Conservation (phyloP, 1,140 invertebrate genomes). For the Copidosoma floridanum region DNA sequence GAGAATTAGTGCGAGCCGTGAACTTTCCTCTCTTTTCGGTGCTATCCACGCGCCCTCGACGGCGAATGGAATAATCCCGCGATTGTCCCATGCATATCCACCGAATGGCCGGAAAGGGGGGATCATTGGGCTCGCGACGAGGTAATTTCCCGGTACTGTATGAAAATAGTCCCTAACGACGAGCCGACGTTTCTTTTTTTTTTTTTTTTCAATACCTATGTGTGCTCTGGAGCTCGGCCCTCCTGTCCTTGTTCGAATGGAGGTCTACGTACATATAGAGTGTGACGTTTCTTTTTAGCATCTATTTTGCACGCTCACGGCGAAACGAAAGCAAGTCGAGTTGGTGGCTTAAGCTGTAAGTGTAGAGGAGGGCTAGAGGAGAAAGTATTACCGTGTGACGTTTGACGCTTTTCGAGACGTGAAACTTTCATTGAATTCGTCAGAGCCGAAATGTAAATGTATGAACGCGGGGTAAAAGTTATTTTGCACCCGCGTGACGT, state of each 20-base stretch:
- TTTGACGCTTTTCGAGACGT: too few relatives aligned
- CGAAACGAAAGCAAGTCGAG: conserved; percentile 24
- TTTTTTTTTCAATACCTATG: neutral
- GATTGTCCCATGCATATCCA: conserved; percentile 21
- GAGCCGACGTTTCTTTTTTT: conserved; percentile 21
- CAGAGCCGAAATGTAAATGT: too few relatives aligned
- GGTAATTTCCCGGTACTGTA: conserved; percentile 33
- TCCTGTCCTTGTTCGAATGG: conserved; percentile 6
- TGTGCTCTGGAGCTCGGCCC: neutral
- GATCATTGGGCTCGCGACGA: conserved; percentile 14
- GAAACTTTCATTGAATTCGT: too few relatives aligned
- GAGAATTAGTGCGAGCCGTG: conserved; percentile 23
- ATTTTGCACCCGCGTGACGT: too few relatives aligned
- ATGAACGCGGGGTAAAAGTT: too few relatives aligned
- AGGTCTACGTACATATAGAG: too few relatives aligned
- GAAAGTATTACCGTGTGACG: too few relatives aligned
- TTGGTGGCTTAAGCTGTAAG: conserved; percentile 5
- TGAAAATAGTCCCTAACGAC: conserved; percentile 35
- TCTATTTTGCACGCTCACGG: neutral
- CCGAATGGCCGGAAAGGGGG: conserved; percentile 10
- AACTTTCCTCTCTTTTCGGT: conserved; percentile 15
- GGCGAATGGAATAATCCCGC: conserved; percentile 30
- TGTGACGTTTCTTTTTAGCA: conserved; percentile 29
- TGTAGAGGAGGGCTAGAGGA: neutral
- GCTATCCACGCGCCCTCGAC: neutral